Evolutionary conservation across 2,888 invertebrate genomes (phyloP), one percentile per base, ranked within the genome.

Genomic region (Marasmarcha lunaedactyla): DNA sequence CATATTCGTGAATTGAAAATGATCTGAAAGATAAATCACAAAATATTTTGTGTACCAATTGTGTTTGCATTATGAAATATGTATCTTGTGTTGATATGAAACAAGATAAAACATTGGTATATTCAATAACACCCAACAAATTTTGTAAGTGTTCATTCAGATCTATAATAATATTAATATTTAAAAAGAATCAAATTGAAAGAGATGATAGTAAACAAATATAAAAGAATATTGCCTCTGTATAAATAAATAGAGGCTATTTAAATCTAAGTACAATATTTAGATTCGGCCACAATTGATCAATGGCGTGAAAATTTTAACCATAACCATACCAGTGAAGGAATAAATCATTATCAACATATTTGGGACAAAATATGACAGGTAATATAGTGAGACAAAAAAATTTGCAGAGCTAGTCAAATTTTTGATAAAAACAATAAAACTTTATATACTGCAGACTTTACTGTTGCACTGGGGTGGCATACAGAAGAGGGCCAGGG

Each of bases 401-500:
- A 20, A 20, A 20, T 20, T 20, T 20, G 20, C 20, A 20, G 20
- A 20, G 20, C 20, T 20, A 20, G 20, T 20, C 20, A 20, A 20
- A 5, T 20, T 20, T 7, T 5, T 5, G 20, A 20, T 20, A 20
- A 20, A 20, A 20, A 20, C 20, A 5, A 7, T 20, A 20, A n/a
- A n/a, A n/a, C n/a, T n/a, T n/a, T 20, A 7, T 7, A 20, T 3
- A 2, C 4, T 30, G 14, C 4, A 14, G 34, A 12, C 25, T 63
- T 87, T 90, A 91, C 85, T 91, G 91, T 67, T 91, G 91, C 40
- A 91, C 91, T 35, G 90, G 88, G 26, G 90, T 68, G 68, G 90
- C 59, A 77, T 87, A 78, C 69, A 90, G 65, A 51, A 85, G 61
- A 3, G 81, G 78, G 41, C 79, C 59, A 67, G 88, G 72, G 55